Evolutionary conservation across 2,113 vertebrate genomes (phyloP).

Genomic region (Leptobrachium ailaonicum): DNA sequence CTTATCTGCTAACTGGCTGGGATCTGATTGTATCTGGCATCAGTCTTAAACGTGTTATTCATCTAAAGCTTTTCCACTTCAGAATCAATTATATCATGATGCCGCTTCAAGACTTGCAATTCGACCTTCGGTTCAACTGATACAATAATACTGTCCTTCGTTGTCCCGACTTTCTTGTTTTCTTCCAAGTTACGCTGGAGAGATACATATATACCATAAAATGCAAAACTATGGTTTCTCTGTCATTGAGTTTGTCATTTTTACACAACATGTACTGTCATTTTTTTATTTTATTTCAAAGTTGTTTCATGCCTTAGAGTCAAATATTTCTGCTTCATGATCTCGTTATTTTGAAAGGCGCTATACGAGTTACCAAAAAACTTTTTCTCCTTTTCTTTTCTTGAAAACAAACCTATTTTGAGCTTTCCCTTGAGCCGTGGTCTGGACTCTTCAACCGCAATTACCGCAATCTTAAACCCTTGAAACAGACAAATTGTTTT

Average conservation of each 20-base stretch:
- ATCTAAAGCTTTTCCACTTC: slow-evolving; percentile 49
- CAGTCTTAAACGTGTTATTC: slow-evolving; percentile 46
- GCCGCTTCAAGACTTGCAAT: slow-evolving; percentile 33
- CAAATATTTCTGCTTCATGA: slow-evolving; percentile 24
- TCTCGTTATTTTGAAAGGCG: not conserved
- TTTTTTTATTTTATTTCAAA: slow-evolving; percentile 14
- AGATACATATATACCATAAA: not conserved
- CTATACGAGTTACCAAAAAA: not conserved
- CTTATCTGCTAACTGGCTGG: slow-evolving; percentile 42
- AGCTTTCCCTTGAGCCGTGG: no score
- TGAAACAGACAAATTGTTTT: no score
- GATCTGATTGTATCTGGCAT: slow-evolving; percentile 48
- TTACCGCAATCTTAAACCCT: no score
- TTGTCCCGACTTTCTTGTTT: slow-evolving; percentile 18
- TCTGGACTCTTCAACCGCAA: no score
- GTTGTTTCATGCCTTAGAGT: slow-evolving; percentile 26
- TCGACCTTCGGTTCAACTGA: slow-evolving; percentile 38
- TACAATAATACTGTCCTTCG: slow-evolving; percentile 46
- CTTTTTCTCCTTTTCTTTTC: no score
- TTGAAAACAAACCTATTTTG: no score
- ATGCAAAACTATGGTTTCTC: not conserved
- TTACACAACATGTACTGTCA: not conserved
- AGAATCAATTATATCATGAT: slow-evolving; percentile 47
- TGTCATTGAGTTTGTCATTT: slow-evolving; percentile 29
- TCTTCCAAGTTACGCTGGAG: slow-evolving; percentile 8